Conservation (phyloP, 2,797 vertebrate species). For the Alauda arvensis region DNA sequence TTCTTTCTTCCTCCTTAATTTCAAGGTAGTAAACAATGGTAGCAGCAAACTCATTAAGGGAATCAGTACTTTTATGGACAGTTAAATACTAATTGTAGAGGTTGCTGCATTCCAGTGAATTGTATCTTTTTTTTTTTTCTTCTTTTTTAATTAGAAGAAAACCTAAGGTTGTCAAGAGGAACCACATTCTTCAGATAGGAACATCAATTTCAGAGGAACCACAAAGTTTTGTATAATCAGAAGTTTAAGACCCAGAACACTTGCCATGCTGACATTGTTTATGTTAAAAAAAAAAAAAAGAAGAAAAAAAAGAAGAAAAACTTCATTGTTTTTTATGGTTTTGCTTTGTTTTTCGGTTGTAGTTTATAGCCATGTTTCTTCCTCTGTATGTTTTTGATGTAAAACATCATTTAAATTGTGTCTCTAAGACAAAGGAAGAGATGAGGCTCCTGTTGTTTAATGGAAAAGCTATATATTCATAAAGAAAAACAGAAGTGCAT, state of each 20-base stretch:
- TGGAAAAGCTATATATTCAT: not conserved
- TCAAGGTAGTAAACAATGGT: not conserved
- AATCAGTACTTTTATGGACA: slow-evolving; percentile 28
- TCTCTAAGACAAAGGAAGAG: not conserved
- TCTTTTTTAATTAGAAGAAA: slow-evolving; percentile 24
- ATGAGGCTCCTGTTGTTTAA: not conserved
- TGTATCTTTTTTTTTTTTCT: not conserved
- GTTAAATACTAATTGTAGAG: slow-evolving; percentile 31
- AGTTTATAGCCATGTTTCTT: not conserved
- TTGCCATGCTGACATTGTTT: not conserved
- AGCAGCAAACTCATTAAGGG: slow-evolving; percentile 32
- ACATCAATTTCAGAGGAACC: not conserved
- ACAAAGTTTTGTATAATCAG: not conserved
- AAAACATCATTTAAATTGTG: not conserved
- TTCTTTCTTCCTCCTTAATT: not conserved
- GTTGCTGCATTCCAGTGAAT: not conserved
- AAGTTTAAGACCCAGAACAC: not conserved
- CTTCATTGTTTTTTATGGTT: not conserved
- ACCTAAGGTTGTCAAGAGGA: not conserved
- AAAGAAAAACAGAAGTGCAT: not conserved
- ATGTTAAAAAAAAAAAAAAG: fast-evolving
- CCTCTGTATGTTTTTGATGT: not conserved
- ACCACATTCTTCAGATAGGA: not conserved
- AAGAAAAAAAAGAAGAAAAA: not conserved
- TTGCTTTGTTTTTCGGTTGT: not conserved